Evolutionary conservation across 2,888 invertebrate species (phyloP), one percentile per base, ranked within the genome.

Genomic region (Drosophila melanocephala): DNA sequence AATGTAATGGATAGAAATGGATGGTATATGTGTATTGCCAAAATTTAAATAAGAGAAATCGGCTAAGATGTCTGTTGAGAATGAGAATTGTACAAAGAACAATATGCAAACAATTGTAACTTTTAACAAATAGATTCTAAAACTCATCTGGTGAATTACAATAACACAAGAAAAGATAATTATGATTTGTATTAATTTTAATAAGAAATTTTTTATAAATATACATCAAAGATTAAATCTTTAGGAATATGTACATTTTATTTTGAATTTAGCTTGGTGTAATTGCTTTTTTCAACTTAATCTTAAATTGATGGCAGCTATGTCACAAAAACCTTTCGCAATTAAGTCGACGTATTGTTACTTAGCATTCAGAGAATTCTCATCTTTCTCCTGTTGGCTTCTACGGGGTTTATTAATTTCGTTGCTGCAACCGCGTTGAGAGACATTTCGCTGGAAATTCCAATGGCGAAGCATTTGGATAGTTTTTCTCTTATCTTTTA

Each of bases 361-460:
- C 16, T 57, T 55, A 12, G 10, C 28, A 60, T n/a, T 57, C 5
- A 10, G 33, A 30, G n/a, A 22, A 47, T 51, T 35, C 30, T 2
- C n/a, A 10, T 39, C 37, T 35, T 37, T 37, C 37, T 55, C 32
- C 60, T 56, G 60, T 53, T 72, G 72, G 56, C 52, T 52, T 60
- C 72, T 70, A 64, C 63, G 28, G 69, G 74, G 81, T 88, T 81
- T 86, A 86, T 88, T 88, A 85, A 83, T 86, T 86, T 79, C 68
- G 73, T 82, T 82, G 75, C 53, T 64, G 44, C 19, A 58, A 55
- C 64, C 67, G 59, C 70, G 47, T 37, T 67, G 63, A 64, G 53
- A 53, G 66, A 77, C 73, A 77, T 72, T 83, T 76, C 67, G 33
- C 59, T 44, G 28, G 67, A 68, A 76, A 78, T 78, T 80, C 81